A percentile compares a stretch with the other conserved stretches of the same genome.
Evolutionary conservation across 2,797 vertebrate species (phyloP).

Genomic region (Notoglanidium macrostoma): DNA sequence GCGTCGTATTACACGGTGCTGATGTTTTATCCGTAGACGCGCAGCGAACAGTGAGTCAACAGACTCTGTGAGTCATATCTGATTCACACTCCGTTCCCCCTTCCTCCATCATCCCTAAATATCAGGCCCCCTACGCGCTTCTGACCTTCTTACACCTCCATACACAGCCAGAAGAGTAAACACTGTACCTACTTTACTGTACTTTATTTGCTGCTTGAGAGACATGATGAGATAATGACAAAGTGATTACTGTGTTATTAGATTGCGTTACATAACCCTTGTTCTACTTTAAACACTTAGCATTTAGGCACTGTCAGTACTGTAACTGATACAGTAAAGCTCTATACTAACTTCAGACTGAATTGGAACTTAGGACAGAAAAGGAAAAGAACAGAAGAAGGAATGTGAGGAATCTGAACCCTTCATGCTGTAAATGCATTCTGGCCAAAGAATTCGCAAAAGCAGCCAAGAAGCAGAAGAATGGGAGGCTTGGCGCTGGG

Average conservation of each 20-base stretch:
- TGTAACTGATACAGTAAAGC: neutral
- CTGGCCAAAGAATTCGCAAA: slow-evolving; percentile 41
- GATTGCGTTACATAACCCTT: slow-evolving; percentile 5
- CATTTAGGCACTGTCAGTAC: neutral
- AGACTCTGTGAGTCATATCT: slow-evolving; percentile 46
- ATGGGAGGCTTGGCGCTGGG: slow-evolving; percentile 36
- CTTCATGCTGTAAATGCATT: slow-evolving; percentile 37
- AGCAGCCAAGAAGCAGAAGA: slow-evolving; percentile 39
- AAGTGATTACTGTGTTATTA: neutral
- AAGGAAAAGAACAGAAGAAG: neutral
- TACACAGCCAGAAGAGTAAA: slow-evolving; percentile 9
- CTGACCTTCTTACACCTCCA: slow-evolving; percentile 47
- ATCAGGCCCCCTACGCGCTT: slow-evolving; percentile 38
- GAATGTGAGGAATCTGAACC: slow-evolving; percentile 51
- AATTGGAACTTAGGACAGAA: neutral
- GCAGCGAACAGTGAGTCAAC: slow-evolving; percentile 33
- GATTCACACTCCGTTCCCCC: slow-evolving; percentile 43
- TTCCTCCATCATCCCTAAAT: slow-evolving; percentile 43
- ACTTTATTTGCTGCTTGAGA: neutral
- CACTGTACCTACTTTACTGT: neutral
- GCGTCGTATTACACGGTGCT: neutral
- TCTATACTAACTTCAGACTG: neutral
- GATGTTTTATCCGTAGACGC: slow-evolving; percentile 9
- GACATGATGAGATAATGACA: slow-evolving; percentile 7
- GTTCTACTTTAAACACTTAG: slow-evolving; percentile 15